Evolutionary conservation across 2,888 invertebrate species (phyloP).

Genomic region (Rhodophaea formosa): DNA sequence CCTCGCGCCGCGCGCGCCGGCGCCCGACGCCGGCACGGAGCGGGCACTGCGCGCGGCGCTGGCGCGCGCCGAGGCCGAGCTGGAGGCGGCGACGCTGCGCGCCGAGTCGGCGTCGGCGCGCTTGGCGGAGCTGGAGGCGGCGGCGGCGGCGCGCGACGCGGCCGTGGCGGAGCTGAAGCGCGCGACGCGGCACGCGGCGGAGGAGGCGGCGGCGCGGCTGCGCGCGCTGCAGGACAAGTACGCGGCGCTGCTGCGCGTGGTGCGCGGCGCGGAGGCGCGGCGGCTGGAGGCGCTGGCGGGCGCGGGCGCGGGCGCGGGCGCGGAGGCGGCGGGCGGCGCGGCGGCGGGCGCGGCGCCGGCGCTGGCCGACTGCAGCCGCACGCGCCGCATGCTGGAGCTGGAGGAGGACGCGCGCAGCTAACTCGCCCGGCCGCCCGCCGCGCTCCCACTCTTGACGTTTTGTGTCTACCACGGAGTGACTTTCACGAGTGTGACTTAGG

Average conservation of each 20-base stretch:
- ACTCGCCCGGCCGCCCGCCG: conserved; percentile 1
- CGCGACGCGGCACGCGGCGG: conserved; percentile 76
- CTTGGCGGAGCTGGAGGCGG: conserved; percentile 69
- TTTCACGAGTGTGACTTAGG: not conserved
- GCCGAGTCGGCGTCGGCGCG: conserved; percentile 68
- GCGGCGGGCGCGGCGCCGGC: conserved; percentile 62
- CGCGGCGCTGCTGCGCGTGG: conserved; percentile 77
- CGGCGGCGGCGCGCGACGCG: conserved; percentile 55
- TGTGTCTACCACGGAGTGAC: not conserved
- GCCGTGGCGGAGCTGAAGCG: conserved; percentile 70
- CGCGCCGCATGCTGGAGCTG: conserved; percentile 28
- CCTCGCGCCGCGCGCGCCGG: conserved; percentile 29
- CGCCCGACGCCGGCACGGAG: conserved; percentile 29
- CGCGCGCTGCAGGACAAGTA: conserved; percentile 82
- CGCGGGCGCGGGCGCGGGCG: conserved; percentile 22
- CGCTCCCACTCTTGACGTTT: not conserved
- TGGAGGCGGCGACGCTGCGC: conserved; percentile 64
- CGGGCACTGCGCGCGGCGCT: conserved; percentile 46
- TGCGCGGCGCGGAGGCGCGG: conserved; percentile 78
- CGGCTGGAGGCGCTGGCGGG: conserved; percentile 75
- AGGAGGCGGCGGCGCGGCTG: conserved; percentile 82
- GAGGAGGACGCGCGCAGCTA: conserved; percentile 19
- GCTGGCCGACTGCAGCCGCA: conserved; percentile 35
- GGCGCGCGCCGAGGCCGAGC: conserved; percentile 68
- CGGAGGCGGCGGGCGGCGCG: conserved; percentile 22